phyloP scores from a whole-genome alignment of 2,797 vertebrate genomes.

The Protonibea diacanthus region DNA sequence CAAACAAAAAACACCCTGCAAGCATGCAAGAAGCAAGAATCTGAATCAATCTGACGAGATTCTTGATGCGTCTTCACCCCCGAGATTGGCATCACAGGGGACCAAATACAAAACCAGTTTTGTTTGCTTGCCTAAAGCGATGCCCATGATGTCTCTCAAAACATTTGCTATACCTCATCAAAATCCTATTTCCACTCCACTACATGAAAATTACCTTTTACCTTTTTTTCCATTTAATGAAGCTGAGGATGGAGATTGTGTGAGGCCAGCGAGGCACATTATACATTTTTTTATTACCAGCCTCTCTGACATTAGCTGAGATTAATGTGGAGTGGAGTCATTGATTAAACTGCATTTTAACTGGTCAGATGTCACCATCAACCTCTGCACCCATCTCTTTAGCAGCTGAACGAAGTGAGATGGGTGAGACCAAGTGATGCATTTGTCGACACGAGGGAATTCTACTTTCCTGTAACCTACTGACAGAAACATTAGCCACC shows the following conservation, averaged over 20 bases:
- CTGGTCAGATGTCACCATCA: conserved; percentile 50
- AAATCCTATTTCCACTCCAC: conserved; percentile 46
- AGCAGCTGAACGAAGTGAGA: conserved; percentile 11
- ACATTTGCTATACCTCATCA: conserved; percentile 50
- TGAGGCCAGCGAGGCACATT: conserved; percentile 43
- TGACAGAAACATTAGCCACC: background rate
- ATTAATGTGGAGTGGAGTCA: conserved; percentile 59
- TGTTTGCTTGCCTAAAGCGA: conserved; percentile 35
- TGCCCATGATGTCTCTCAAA: conserved; percentile 26
- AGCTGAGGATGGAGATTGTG: conserved; percentile 34
- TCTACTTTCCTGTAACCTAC: background rate
- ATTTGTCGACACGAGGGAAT: background rate
- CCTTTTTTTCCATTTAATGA: conserved; percentile 47
- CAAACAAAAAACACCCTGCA: conserved; percentile 69
- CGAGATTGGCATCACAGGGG: conserved; percentile 40
- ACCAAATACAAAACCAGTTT: conserved; percentile 20
- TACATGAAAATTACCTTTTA: conserved; percentile 27
- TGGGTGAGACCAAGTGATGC: background rate
- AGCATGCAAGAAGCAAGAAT: conserved; percentile 47
- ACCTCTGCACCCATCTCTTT: conserved; percentile 23
- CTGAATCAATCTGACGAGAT: conserved; percentile 15
- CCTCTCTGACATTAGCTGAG: conserved; percentile 52
- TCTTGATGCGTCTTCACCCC: conserved; percentile 30
- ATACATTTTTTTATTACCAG: conserved; percentile 59
- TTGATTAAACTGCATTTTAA: conserved; percentile 58